Conservation (phyloP, 2,888 invertebrate genomes). For the Vesta saturnalis region DNA sequence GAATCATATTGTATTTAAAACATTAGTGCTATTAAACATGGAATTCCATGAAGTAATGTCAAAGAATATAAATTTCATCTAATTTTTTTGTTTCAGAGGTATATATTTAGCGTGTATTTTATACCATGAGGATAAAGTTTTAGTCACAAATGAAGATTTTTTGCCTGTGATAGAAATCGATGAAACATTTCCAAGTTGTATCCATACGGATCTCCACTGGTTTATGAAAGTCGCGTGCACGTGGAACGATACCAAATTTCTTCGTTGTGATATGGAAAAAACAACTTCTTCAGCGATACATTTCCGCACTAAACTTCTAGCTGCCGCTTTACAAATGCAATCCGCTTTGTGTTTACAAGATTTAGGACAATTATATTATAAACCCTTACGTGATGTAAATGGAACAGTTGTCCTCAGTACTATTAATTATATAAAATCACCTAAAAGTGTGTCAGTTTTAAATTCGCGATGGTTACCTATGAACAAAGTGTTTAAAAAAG, state of each 20-base stretch:
- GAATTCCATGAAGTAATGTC: background rate
- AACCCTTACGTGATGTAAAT: conserved; percentile 86
- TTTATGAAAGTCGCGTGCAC: conserved; percentile 96
- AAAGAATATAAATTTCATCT: background rate
- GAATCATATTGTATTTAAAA: no score
- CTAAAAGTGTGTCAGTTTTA: conserved; percentile 87
- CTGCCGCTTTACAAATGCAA: conserved; percentile 93
- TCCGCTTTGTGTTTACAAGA: conserved; percentile 91
- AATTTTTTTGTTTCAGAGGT: conserved; percentile 71
- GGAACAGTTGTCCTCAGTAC: conserved; percentile 93
- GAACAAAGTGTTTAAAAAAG: conserved; percentile 80
- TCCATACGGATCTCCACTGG: conserved; percentile 97
- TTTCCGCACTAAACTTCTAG: conserved; percentile 90
- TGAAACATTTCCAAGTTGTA: conserved; percentile 91
- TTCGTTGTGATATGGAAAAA: conserved; percentile 95
- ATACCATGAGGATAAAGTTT: conserved; percentile 94
- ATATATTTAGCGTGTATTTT: conserved; percentile 93
- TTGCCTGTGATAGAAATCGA: conserved; percentile 97
- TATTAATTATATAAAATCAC: conserved; percentile 81
- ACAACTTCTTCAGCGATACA: conserved; percentile 91
- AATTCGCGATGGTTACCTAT: conserved; percentile 94
- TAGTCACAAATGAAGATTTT: conserved; percentile 97
- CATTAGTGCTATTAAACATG: no score
- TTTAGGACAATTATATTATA: conserved; percentile 93
- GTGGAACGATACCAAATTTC: conserved; percentile 94